Base-by-base conservation (phyloP, 2,888 invertebrate species). In the Zygothrica quintamaculata region DNA sequence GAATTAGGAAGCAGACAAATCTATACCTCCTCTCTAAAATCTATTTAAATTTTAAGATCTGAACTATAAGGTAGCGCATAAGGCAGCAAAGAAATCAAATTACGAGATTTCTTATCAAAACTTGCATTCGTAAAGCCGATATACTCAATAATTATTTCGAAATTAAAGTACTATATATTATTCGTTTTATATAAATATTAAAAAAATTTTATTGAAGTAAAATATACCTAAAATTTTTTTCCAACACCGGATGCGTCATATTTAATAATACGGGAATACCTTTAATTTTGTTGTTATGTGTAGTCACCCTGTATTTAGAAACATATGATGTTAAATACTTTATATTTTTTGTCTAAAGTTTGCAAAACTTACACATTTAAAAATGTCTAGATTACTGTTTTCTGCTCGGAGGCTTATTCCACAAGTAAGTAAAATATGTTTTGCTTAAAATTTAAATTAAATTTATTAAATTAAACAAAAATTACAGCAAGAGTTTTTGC, bases 401-500 rank as follows among this genome's bases (percentile, higher is more conserved):
- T 79, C 86, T 29, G 50, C 81, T 12, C 61, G 84, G 33, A 77
- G 74, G 48, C n/a, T 79, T 43, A 13, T 77, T 39, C 71, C 81
- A 16, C 71, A 79, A 51, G 80, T 80, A 42, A 62, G 84, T 55
- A 8, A 0, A 13, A 16, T 7, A 7, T 18, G 11, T 9, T 12
- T 31, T 31, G 3, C 8, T n/a, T 1, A 7, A 1, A 11, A 16
- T 22, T 34, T 46, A 11, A 7, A 16, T 37, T 1, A 13, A 47
- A 52, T 40, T 31, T 31, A 33, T 42, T 56, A 26, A 9, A 8
- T 25, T 61, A n/a, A n/a, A n/a, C n/a, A n/a, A n/a, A n/a, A n/a
- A n/a, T 58, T 55, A 8, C 56, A 86, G 77, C 67, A 76, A 53
- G 84, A 86, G n/a, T 71, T 86, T 39, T 39, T 86, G 61, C 59